Conservation (phyloP, 2,113 vertebrate species). For the Hylia prasina region DNA sequence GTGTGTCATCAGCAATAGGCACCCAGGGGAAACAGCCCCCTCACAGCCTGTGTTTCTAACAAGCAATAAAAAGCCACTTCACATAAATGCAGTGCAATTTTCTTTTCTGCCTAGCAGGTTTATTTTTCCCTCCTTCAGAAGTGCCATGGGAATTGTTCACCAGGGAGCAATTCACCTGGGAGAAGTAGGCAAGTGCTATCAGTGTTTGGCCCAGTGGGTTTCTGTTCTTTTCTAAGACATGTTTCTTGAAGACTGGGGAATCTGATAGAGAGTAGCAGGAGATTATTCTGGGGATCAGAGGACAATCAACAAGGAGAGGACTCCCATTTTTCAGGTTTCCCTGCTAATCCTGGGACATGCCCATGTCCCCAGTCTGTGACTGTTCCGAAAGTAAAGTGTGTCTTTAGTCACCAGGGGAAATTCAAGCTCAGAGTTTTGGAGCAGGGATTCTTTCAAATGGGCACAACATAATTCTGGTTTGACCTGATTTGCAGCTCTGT, state of each 20-base stretch:
- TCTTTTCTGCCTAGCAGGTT: neutral
- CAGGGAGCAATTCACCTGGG: neutral
- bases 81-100: conserved; percentile 22
- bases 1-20: conserved; percentile 8
- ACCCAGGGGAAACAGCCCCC: conserved; percentile 23
- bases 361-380: neutral
- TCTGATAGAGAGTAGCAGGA: neutral
- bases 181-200: neutral
- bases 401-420: conserved; percentile 10
- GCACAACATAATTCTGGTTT: conserved; percentile 3
- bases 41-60: conserved; percentile 31
- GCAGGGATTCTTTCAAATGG: neutral
- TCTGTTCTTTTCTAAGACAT: neutral
- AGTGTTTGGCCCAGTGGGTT: neutral
- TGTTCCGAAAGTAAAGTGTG: neutral
- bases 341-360: neutral
- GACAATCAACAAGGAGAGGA: neutral
- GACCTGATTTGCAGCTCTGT: conserved; percentile 27
- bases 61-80: conserved; percentile 34
- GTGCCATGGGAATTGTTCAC: neutral
- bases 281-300: neutral
- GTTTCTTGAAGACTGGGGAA: neutral
- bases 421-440: neutral
- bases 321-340: neutral
- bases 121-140: neutral